These are phyloP conservation scores for Rhinatrema bivittatum DNA, from an alignment of 2,797 vertebrate genomes.

Conservation along the genomic window DNA sequence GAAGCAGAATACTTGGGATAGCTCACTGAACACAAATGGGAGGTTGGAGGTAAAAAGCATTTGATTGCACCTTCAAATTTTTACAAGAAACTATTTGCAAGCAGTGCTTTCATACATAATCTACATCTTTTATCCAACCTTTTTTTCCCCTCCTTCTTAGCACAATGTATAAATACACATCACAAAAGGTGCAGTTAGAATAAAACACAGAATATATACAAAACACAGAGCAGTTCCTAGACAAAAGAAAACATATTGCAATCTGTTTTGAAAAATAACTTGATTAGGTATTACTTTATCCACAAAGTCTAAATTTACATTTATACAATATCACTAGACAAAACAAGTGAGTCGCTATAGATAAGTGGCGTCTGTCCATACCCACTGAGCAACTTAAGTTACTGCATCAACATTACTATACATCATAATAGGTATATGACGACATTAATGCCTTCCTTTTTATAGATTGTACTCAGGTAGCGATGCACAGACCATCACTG, in stretches of 20 bases:
- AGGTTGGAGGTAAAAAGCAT: no score
- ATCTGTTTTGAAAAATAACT: conserved; percentile 58
- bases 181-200: conserved; percentile 63
- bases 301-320: conserved; percentile 73
- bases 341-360: conserved; percentile 43
- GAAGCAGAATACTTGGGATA: conserved; percentile 28
- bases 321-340: conserved; percentile 62
- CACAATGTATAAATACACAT: conserved; percentile 74
- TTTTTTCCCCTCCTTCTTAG: conserved; percentile 63
- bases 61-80: conserved; percentile 66
- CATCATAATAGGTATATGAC: no score
- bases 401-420: conserved; percentile 42
- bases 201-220: conserved; percentile 67
- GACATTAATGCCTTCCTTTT: no score
- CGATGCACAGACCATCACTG: no score
- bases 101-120: conserved; percentile 68
- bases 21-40: conserved; percentile 46
- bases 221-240: conserved; percentile 55
- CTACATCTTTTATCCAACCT: conserved; percentile 64
- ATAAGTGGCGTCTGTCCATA: conserved; percentile 23
- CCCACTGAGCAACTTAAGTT: conserved; percentile 58
- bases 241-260: conserved; percentile 53
- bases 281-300: conserved; percentile 61
- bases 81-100: conserved; percentile 65
- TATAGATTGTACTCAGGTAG: no score